phyloP scores from a whole-genome alignment of 2,113 vertebrate genomes.

The Toxotes chatareus region DNA sequence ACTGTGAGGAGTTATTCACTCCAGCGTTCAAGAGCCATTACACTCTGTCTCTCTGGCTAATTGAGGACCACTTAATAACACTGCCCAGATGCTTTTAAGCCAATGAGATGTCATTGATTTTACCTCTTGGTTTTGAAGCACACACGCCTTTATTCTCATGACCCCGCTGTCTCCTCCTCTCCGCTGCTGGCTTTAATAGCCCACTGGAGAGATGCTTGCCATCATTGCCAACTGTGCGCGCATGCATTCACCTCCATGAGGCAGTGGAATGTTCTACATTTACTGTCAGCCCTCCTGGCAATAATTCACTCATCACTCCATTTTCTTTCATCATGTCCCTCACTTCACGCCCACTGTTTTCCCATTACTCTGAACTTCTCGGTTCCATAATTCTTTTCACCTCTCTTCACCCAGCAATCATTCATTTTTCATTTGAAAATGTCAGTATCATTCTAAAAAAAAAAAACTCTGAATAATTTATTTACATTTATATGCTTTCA shows the following conservation, averaged over 20 bases:
- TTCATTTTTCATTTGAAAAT: slow-evolving; percentile 36
- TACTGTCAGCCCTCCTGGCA: slow-evolving; percentile 66
- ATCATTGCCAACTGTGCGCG: slow-evolving; percentile 61
- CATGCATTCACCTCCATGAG: slow-evolving; percentile 59
- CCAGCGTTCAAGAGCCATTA: slow-evolving; percentile 49
- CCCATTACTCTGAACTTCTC: slow-evolving; percentile 38
- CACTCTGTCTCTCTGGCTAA: slow-evolving; percentile 63
- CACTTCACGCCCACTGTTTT: slow-evolving; percentile 38
- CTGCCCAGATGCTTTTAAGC: slow-evolving; percentile 79
- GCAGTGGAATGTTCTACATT: slow-evolving; percentile 74
- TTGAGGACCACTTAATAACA: slow-evolving; percentile 77
- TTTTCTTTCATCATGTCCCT: slow-evolving; percentile 62
- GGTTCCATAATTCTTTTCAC: slow-evolving; percentile 36
- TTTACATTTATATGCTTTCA: slow-evolving; percentile 33
- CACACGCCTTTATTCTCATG: slow-evolving; percentile 49
- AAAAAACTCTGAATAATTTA: slow-evolving; percentile 16
- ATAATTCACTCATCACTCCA: slow-evolving; percentile 64
- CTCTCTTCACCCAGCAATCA: slow-evolving; percentile 15
- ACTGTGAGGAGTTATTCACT: slow-evolving; percentile 36
- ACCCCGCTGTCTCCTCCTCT: slow-evolving; percentile 58
- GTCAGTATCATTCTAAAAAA: slow-evolving; percentile 15
- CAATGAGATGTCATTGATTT: slow-evolving; percentile 83
- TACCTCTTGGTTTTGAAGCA: slow-evolving; percentile 44
- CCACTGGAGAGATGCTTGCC: slow-evolving; percentile 60
- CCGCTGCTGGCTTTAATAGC: slow-evolving; percentile 60